These are phyloP conservation scores for Stegophylla sp. DNA, from an alignment of 2,888 invertebrate genomes.

Conservation along the genomic window DNA sequence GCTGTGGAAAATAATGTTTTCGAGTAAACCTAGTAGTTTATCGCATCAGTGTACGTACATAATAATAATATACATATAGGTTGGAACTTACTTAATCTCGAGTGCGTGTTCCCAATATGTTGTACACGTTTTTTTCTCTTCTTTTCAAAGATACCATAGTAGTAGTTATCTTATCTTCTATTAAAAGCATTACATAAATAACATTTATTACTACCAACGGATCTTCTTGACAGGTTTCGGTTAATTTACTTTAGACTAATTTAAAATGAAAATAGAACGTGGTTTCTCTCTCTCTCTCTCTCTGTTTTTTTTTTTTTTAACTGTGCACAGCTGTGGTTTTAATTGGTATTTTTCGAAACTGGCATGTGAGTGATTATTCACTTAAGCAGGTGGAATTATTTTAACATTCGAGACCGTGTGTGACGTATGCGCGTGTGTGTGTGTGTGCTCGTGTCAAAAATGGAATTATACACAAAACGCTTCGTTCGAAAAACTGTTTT, in stretches of 20 bases:
- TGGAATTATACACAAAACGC: background rate
- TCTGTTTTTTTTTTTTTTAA: constrained; percentile 13
- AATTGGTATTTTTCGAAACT: constrained; percentile 50
- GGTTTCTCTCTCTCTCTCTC: too few species aligned
- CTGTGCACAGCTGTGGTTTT: constrained; percentile 39
- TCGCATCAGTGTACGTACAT: background rate
- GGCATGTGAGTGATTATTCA: constrained; percentile 44
- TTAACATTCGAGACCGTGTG: constrained; percentile 8
- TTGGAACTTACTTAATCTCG: constrained; percentile 29
- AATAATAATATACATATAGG: background rate
- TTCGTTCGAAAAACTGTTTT: background rate
- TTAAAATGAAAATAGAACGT: constrained; percentile 52
- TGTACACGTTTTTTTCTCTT: background rate
- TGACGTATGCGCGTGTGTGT: background rate
- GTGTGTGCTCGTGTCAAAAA: constrained; percentile 14
- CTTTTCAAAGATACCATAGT: constrained; percentile 30
- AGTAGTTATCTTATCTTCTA: constrained; percentile 38
- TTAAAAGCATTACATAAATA: constrained; percentile 49
- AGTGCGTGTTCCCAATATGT: constrained; percentile 16
- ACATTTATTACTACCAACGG: constrained; percentile 37
- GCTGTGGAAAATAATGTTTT: background rate
- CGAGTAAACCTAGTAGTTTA: constrained; percentile 4
- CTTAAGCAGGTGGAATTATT: constrained; percentile 52
- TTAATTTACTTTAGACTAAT: constrained; percentile 55
- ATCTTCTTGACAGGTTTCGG: constrained; percentile 52